Evolutionary conservation across 2,113 vertebrate species (phyloP), one percentile per base, ranked within the genome.

Genomic region (Psammodynastes pulverulentus): DNA sequence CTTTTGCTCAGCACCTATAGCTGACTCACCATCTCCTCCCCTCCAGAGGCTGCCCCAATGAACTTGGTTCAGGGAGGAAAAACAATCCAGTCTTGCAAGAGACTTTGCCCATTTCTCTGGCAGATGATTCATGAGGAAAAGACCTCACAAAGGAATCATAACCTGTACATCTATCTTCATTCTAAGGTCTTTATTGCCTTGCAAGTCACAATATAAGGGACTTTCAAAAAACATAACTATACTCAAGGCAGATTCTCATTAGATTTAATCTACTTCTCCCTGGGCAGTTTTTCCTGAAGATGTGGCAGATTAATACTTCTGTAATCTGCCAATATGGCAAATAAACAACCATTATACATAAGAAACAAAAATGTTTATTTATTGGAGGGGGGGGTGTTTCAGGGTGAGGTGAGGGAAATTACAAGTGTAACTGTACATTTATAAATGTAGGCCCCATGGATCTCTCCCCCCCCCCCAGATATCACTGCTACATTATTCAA

Each of bases 51-150:
- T 26, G 79, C 45, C 87, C 86, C 34, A 54, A 67, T 88, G 46
- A 52, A 91, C 46, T 43, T 86, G 53, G 34, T 52, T 48, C 46
- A 54, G 67, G 45, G 53, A 58, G 29, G 17, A 15, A 39, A 85
- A 89, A 92, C 52, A 90, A 53, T n/a, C 87, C 87, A 67, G 26
- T 48, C 67, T 91, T 89, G 86, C 92, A 62, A 52, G 17, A 84
- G 62, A 34, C 45, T 8, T 34, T 54, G 46, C 13, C 89, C 86
- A 88, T 48, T 58, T 88, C 62, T 56, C 53, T 34, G 45, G 9
- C 5, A 53, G 87, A 39, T 91, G 90, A 93, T 39, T 91, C 87
- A 93, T 46, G 46, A 54, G 84, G 88, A 84, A 90, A 90, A 72
- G 45, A 52, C 0, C 15, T 17, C 51, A 24, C 34, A 23, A 5